Percentiles rank a stretch among this genome's conserved stretches.
These are phyloP conservation scores for Pipistrellus nathusii DNA, from an alignment of 2,797 vertebrate genomes.

Conservation along the genomic window DNA sequence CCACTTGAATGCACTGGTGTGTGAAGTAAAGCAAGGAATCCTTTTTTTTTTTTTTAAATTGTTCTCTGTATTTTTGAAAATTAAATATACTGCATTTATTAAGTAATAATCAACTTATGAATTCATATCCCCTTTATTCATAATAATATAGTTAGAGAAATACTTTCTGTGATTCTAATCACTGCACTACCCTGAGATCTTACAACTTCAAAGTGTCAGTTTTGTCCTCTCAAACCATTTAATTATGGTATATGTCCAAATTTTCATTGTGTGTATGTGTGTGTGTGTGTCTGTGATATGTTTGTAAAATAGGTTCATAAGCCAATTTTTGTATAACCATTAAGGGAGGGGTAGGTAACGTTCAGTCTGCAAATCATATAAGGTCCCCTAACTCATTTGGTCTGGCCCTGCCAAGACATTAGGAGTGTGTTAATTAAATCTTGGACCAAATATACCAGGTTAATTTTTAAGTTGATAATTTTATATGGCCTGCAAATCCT, in stretches of 20 bases:
- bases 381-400: too few relatives aligned
- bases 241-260: neutral
- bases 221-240: neutral
- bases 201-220: neutral
- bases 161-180: neutral
- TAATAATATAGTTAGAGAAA: neutral
- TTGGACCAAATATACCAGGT: too few relatives aligned
- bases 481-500: too few relatives aligned
- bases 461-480: too few relatives aligned
- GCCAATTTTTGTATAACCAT: neutral
- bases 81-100: neutral
- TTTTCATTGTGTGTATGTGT: neutral
- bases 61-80: neutral
- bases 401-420: too few relatives aligned
- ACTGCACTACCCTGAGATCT: neutral
- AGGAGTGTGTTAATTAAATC: too few relatives aligned
- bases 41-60: neutral
- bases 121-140: neutral
- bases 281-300: neutral
- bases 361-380: too few relatives aligned
- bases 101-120: neutral
- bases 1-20: neutral
- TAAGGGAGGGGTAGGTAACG: too few relatives aligned
- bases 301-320: slow-evolving; percentile 32
- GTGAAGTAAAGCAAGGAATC: neutral